Evolutionary conservation across 1,140 invertebrate genomes (phyloP), one percentile per base, ranked within the genome.

Genomic region (Heliconius himera): DNA sequence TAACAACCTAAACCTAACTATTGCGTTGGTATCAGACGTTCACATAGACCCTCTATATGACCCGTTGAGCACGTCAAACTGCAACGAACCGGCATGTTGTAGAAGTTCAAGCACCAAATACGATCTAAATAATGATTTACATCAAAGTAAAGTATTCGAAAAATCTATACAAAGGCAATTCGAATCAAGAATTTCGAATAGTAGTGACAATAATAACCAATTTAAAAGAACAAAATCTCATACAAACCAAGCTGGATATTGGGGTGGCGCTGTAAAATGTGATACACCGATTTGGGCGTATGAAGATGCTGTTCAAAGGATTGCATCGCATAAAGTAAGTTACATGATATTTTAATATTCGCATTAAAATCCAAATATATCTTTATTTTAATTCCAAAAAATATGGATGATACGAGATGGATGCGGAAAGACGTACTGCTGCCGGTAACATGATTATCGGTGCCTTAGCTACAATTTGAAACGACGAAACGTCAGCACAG

Each of bases 11-110:
- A 60, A 60, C 8, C 8, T 60, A 22, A 60, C 54, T 22, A 22
- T 60, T 11, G 54, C 54, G 4, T 60, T 60, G n/a, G 88, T 98
- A 66, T 96, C 97, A 0, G 98, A 99, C 88, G 96, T 97, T 60
- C 98, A 99, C 89, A 96, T 97, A 73, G 98, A 98, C 91, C 96
- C 96, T 0, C 87, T 95, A 6, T 99, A 98, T 86, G 91, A 95
- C 76, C 89, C 95, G 1, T 95, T 96, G 16, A 95, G 96, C 1
- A 96, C 96, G 72, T 96, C 97, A 6, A 86, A 95, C 4, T 99
- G 98, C 87, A 95, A 94, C 5, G 96, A 97, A 83, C 97, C 97
- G 5, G 93, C 97, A 4, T 99, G 98, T 86, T 99, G 98, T 91
- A 96, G 97, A 83, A n/a, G 94, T 95, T 18, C 96, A 96, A 87